Evolutionary conservation across 2,888 invertebrate species (phyloP).

Genomic region (Dynastes hyllus): DNA sequence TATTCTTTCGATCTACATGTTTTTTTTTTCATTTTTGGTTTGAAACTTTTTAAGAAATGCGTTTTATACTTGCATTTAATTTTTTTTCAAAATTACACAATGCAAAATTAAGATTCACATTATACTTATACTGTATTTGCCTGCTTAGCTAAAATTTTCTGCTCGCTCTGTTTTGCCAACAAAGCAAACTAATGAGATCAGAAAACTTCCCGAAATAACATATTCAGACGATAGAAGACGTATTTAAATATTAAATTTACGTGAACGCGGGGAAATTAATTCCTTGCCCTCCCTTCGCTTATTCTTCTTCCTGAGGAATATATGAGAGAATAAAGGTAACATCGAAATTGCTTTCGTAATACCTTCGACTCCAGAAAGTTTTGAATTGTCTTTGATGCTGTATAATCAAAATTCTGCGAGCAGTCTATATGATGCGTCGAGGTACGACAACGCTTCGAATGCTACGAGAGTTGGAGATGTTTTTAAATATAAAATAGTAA

Average conservation of each 20-base stretch:
- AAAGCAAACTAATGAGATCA: conserved; percentile 29
- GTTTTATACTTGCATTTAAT: too few species aligned
- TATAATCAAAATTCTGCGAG: conserved; percentile 53
- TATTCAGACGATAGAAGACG: conserved; percentile 45
- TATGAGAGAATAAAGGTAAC: conserved; percentile 46
- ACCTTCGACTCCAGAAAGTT: conserved; percentile 49
- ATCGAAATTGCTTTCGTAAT: conserved; percentile 50
- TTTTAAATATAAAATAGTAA: conserved; percentile 64
- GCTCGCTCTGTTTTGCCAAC: conserved; percentile 15
- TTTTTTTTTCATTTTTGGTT: too few species aligned
- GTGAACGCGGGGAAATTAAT: conserved; percentile 47
- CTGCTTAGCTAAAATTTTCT: neutral
- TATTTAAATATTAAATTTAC: conserved; percentile 49
- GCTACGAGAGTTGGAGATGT: conserved; percentile 55
- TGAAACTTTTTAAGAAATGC: too few species aligned
- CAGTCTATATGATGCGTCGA: conserved; percentile 24
- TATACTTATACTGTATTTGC: too few species aligned
- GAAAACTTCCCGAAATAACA: conserved; percentile 42
- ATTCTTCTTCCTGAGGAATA: conserved; percentile 32
- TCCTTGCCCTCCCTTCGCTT: conserved; percentile 39
- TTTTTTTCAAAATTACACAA: too few species aligned
- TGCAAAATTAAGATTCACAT: too few species aligned
- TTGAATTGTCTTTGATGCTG: conserved; percentile 52
- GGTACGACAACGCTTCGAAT: conserved; percentile 38
- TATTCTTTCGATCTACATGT: too few species aligned